Evolutionary conservation across 1,140 invertebrate genomes (phyloP).

Genomic region (Zaprionus ghesquierei): DNA sequence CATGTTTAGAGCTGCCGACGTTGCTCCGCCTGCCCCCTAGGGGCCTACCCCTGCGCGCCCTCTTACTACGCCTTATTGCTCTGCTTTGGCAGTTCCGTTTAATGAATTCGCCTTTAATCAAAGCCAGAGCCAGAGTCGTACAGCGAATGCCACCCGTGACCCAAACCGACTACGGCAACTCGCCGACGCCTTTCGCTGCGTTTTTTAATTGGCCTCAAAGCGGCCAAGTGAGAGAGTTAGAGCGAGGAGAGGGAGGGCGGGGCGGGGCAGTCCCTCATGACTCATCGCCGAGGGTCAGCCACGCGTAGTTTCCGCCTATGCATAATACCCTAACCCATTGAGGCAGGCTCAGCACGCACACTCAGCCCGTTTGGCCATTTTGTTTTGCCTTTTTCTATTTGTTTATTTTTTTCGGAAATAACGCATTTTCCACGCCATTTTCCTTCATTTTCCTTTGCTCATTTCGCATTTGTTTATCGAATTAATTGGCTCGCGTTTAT

Average conservation of each 20-base stretch:
- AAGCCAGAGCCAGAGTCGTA: neutral
- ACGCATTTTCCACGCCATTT: neutral
- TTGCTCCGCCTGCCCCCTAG: neutral
- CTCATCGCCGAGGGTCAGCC: constrained; percentile 53
- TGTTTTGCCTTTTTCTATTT: neutral
- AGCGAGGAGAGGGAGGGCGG: too few species aligned
- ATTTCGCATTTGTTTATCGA: neutral
- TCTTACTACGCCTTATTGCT: neutral
- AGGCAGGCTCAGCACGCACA: neutral
- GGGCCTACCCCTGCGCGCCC: neutral
- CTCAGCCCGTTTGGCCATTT: neutral
- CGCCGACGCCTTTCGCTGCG: constrained; percentile 58
- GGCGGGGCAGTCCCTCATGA: constrained; percentile 16
- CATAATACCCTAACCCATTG: constrained; percentile 24
- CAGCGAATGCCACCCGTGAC: constrained; percentile 23
- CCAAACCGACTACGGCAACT: constrained; percentile 15
- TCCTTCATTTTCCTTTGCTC: neutral
- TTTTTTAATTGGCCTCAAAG: constrained; percentile 51
- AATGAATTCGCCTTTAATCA: constrained; percentile 50
- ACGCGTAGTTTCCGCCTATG: constrained; percentile 44
- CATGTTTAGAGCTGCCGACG: constrained; percentile 46
- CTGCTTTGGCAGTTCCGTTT: constrained; percentile 54
- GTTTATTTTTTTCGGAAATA: neutral
- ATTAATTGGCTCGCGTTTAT: constrained; percentile 5
- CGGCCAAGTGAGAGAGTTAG: neutral